These are phyloP conservation scores for Drosophila colorata DNA, from an alignment of 2,888 invertebrate genomes.

Conservation along the genomic window DNA sequence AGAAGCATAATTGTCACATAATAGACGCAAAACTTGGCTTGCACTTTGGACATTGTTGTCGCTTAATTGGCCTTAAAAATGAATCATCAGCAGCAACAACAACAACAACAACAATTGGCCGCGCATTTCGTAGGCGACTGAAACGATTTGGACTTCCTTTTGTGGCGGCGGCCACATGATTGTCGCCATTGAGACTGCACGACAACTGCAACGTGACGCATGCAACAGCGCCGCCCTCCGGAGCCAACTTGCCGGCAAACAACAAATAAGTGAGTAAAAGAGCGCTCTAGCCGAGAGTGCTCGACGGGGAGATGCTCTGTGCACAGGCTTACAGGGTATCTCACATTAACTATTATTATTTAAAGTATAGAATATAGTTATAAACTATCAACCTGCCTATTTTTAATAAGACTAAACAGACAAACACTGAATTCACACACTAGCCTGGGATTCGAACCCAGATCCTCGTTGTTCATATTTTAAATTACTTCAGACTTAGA, in stretches of 20 bases:
- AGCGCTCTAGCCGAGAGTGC: neutral
- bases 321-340: too few relatives aligned
- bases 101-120: conserved; percentile 27
- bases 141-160: conserved; percentile 56
- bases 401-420: too few relatives aligned
- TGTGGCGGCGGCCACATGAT: conserved; percentile 54
- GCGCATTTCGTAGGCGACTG: conserved; percentile 54
- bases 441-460: too few relatives aligned
- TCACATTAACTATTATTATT: too few relatives aligned
- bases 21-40: conserved; percentile 40
- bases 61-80: conserved; percentile 49
- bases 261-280: neutral
- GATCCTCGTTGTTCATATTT: too few relatives aligned
- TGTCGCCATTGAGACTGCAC: conserved; percentile 62
- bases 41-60: conserved; percentile 28
- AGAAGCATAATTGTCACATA: conserved; percentile 58
- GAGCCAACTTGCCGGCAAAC: neutral
- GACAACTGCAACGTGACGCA: conserved; percentile 59
- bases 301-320: neutral
- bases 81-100: conserved; percentile 39
- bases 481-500: too few relatives aligned
- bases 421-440: too few relatives aligned
- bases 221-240: conserved; percentile 7
- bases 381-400: too few relatives aligned
- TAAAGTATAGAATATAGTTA: too few relatives aligned